Conservation (phyloP, 2,888 invertebrate species). For the Dryomyza anilis region DNA sequence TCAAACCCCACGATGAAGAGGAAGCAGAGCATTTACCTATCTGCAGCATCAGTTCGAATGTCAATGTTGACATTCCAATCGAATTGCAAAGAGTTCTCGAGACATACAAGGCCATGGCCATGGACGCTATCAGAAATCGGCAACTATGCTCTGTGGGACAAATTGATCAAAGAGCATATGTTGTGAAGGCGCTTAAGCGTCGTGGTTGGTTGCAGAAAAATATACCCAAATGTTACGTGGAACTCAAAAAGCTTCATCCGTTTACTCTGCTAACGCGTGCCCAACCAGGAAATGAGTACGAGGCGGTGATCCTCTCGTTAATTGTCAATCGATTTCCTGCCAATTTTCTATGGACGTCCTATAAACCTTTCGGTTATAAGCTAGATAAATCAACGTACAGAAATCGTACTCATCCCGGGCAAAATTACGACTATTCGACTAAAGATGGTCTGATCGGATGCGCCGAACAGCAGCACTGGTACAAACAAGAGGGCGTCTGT, state of each 20-base stretch:
- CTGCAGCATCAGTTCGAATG: too few species aligned
- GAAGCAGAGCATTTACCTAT: too few species aligned
- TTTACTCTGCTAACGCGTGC: constrained; percentile 50
- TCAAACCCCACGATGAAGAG: too few species aligned
- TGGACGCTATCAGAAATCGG: too few species aligned
- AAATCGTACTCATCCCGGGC: constrained; percentile 51
- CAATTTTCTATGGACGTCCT: constrained; percentile 78
- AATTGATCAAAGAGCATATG: too few species aligned
- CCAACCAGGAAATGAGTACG: constrained; percentile 53
- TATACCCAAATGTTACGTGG: constrained; percentile 50
- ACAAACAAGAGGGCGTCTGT: constrained; percentile 48
- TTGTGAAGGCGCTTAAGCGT: constrained; percentile 66
- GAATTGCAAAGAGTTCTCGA: too few species aligned
- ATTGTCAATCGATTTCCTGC: constrained; percentile 69
- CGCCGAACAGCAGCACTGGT: constrained; percentile 54
- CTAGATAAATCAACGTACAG: constrained; percentile 50
- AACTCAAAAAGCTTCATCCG: constrained; percentile 52
- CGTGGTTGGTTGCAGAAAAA: constrained; percentile 79
- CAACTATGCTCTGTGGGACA: too few species aligned
- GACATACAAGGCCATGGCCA: too few species aligned
- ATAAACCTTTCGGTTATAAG: constrained; percentile 51
- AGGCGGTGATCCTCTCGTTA: constrained; percentile 65
- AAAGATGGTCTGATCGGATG: constrained; percentile 62
- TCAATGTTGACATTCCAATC: too few species aligned
- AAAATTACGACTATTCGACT: constrained; percentile 61